Base-by-base conservation (phyloP, 2,888 invertebrate species). In the Polydrusus pterygomalis region DNA sequence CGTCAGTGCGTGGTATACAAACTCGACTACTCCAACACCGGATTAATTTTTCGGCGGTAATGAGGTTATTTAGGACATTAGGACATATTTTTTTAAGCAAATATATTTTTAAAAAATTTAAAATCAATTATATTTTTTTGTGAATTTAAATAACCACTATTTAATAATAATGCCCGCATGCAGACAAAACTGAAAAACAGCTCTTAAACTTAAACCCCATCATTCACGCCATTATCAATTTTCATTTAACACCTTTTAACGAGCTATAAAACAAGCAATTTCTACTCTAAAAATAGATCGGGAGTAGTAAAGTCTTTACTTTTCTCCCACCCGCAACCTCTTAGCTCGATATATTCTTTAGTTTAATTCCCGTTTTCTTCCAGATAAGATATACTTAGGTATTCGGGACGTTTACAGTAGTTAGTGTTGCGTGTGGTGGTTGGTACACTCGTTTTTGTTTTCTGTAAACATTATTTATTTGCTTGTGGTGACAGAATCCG, bases 191-290 rank as follows among this genome's bases (percentile, higher is more conserved):
- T n/a, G n/a, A n/a, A 13, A 40, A 13, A 10, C 7, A 13, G 9
- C 11, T 40, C 9, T n/a, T n/a, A n/a, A n/a, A n/a, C 40, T n/a
- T 43, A 38, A 15, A 38, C 18, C 17, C 10, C n/a, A 20, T 43
- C 20, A 49, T 30, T 64, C 34, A 34, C n/a, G 9, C 10, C 8
- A 47, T 34, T 30, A 47, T 64, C 17, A 43, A 9, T 13, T 54
- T 49, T 13, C 56, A 13, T 58, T 70, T 60, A 40, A 47, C 70
- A 60, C 56, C 40, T 54, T 38, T 38, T 51, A 25, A 18, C 38
- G n/a, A 54, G 34, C 72, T 58, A 64, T 64, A 45, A 65, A 72
- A 65, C 40, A 72, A 45, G 56, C 18, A 72, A 65, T 70, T 58
- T 34, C 25, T 43, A 15, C 56, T 65, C 72, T 54, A 64, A 65